Evolutionary conservation across 2,113 vertebrate species (phyloP).

Genomic region (Seriola aureovittata): DNA sequence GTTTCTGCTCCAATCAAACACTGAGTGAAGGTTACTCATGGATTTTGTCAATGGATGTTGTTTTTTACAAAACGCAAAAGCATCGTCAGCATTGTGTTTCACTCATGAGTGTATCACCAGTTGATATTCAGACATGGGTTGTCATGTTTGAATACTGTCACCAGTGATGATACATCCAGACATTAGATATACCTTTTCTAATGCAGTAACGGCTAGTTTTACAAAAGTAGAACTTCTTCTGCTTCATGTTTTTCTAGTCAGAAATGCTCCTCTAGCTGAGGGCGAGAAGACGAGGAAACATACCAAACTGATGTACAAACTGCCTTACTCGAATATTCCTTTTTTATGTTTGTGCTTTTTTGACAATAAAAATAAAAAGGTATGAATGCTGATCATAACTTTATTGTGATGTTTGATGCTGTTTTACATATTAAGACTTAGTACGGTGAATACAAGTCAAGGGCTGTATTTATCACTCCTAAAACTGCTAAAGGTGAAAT

Average conservation of each 20-base stretch:
- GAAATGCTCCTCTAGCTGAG: conserved; percentile 53
- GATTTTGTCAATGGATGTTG: conserved; percentile 4
- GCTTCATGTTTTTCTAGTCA: conserved; percentile 42
- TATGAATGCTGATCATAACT: conserved; percentile 57
- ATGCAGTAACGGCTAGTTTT: conserved; percentile 61
- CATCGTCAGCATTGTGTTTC: conserved; percentile 25
- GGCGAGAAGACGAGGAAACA: conserved; percentile 39
- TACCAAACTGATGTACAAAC: conserved; percentile 78
- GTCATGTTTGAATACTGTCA: conserved; percentile 58
- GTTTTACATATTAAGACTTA: not conserved
- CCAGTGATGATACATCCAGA: conserved; percentile 53
- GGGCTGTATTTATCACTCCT: not conserved
- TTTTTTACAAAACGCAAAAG: conserved; percentile 28
- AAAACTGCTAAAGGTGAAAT: too few relatives aligned
- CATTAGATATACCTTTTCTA: conserved; percentile 54
- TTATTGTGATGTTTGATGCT: not conserved
- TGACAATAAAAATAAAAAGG: conserved; percentile 75
- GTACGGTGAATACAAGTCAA: not conserved
- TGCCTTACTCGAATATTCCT: conserved; percentile 83
- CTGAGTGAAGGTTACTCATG: conserved; percentile 2
- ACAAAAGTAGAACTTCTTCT: conserved; percentile 11
- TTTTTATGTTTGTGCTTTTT: conserved; percentile 85
- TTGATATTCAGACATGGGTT: conserved; percentile 49
- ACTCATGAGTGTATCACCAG: conserved; percentile 5
- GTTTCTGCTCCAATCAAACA: conserved; percentile 10